Evolutionary conservation across 2,113 vertebrate genomes (phyloP).

Genomic region (Himantopus leucocephalus): DNA sequence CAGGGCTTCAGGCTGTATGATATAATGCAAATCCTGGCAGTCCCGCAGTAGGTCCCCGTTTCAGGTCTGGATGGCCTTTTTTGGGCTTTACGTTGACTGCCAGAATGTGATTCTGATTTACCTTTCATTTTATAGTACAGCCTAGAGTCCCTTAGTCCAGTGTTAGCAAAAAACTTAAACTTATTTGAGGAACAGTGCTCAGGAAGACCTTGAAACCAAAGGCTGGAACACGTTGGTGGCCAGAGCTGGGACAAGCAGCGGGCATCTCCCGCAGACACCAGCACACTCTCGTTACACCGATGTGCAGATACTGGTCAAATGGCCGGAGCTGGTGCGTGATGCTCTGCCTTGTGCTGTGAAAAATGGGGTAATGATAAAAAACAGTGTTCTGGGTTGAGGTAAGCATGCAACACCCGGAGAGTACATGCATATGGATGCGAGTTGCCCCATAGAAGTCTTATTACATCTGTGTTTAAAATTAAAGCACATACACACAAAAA

Average conservation of each 20-base stretch:
- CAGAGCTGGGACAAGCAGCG: not conserved
- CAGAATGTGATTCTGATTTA: not conserved
- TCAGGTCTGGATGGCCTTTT: not conserved
- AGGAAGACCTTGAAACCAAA: not conserved
- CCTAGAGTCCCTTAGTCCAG: not conserved
- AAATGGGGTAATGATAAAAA: not conserved
- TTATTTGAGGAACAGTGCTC: not conserved
- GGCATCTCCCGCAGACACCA: not conserved
- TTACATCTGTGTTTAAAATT: not conserved
- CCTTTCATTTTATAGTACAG: not conserved
- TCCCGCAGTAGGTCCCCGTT: not conserved
- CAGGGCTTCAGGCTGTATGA: not conserved
- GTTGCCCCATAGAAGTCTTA: not conserved
- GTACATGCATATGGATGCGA: accelerated
- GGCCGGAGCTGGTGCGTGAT: accelerated
- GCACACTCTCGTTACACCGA: accelerated
- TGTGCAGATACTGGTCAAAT: not conserved
- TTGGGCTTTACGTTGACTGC: not conserved
- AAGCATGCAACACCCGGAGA: not conserved
- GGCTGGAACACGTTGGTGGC: accelerated
- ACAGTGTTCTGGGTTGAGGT: not conserved
- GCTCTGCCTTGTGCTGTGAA: not conserved
- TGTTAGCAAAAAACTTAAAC: not conserved
- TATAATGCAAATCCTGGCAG: not conserved
- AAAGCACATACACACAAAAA: not conserved